Evolutionary conservation across 35 echinoderm and acorn worm species (phyloP).

Genomic region (Apostichopus parvimensis): DNA sequence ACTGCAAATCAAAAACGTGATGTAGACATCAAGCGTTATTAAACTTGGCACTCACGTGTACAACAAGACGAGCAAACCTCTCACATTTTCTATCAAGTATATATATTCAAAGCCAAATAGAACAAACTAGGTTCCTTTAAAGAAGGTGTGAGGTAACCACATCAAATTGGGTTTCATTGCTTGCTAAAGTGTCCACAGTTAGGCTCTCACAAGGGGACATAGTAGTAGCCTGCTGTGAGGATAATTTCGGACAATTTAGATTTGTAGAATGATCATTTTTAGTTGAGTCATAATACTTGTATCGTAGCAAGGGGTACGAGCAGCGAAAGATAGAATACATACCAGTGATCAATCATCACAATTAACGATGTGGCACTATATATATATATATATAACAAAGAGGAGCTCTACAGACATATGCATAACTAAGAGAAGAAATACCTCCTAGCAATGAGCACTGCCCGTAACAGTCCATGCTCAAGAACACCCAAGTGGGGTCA

Average conservation of each 20-base stretch:
- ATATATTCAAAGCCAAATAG: not conserved
- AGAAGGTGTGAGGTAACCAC: slow-evolving; percentile 45
- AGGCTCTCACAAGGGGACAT: not conserved
- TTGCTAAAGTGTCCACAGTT: slow-evolving; percentile 27
- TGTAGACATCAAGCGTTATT: too few species aligned
- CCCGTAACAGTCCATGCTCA: not conserved
- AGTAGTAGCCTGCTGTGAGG: not conserved
- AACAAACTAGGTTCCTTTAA: slow-evolving; percentile 9
- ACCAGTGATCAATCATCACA: not conserved
- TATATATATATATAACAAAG: not conserved
- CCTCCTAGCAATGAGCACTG: not conserved
- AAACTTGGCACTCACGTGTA: too few species aligned
- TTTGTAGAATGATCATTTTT: too few species aligned
- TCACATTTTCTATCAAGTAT: too few species aligned
- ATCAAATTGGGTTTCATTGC: slow-evolving; percentile 1
- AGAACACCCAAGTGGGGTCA: not conserved
- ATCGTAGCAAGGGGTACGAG: not conserved
- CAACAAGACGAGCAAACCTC: too few species aligned
- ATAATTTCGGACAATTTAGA: not conserved
- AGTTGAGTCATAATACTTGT: not conserved
- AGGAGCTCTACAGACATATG: not conserved
- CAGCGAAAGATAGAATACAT: not conserved
- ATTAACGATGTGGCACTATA: not conserved
- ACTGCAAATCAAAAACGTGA: too few species aligned
- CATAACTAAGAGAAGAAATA: not conserved